Evolutionary conservation across 2,113 vertebrate species (phyloP), one percentile per base, ranked within the genome.

Genomic region (Daubentonia madagascariensis): DNA sequence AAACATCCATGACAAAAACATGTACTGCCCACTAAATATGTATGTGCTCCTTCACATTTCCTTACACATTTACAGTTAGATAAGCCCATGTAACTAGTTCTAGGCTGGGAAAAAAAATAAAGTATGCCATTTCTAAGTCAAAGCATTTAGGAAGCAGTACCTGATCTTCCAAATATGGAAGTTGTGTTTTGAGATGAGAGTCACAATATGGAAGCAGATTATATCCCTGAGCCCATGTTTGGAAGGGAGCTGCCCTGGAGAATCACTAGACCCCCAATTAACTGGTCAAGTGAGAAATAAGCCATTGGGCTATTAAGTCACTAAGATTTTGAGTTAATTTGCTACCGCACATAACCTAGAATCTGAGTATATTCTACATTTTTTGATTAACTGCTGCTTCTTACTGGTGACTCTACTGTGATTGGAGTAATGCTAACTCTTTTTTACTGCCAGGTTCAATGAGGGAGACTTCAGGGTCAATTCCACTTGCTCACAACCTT

Each of bases 241-340:
- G 75, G 37, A 61, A 30, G 37, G 50, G 23, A 80, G 22, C 45
- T 57, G 8, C 22, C 63, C n/a, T 20, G 30, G 14, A 72, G n/a
- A 92, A 12, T 83, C 32, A 88, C 25, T 37, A 54, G 16, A 72
- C 13, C 43, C 43, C 32, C 22, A 68, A 18, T 32, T 35, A 22
- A 32, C 12, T 70, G 40, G n/a, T 54, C 43, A 78, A 43, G 10
- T 54, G 67, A 72, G 61, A 94, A 92, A 37, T 28, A 37, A 78
- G 70, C 13, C 50, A 57, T 52, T 52, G 43, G 43, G 50, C 40
- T n/a, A 20, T 40, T 73, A 67, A 81, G 48, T 1, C 63, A 67
- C 40, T 91, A 48, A 73, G 43, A 84, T 90, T 75, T 87, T 54
- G 52, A 92, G 50, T 92, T 79, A 90, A 93, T 81, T 52, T 81